These are phyloP conservation scores for Bellardia bayeri DNA, from an alignment of 2,888 invertebrate species.

Conservation along the genomic window DNA sequence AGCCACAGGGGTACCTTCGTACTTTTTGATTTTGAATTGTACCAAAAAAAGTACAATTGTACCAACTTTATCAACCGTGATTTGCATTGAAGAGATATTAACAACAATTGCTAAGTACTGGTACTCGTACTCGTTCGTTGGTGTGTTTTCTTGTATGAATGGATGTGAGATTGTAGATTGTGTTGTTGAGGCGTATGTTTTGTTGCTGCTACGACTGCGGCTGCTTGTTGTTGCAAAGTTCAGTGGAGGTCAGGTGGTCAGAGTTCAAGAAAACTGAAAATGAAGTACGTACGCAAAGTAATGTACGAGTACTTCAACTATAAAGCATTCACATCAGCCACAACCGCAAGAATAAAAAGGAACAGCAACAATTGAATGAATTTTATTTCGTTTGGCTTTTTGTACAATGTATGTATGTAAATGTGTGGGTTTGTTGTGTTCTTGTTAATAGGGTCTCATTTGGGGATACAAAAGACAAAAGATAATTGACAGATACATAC, in stretches of 20 bases:
- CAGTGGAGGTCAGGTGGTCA: slow-evolving; percentile 83
- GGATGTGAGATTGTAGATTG: slow-evolving; percentile 18
- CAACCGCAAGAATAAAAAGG: background rate
- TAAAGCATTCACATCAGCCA: slow-evolving; percentile 50
- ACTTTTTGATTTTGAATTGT: too few species aligned
- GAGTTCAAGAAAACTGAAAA: slow-evolving; percentile 82
- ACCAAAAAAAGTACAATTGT: too few species aligned
- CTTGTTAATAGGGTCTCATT: slow-evolving; percentile 2
- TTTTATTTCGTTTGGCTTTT: slow-evolving; percentile 22
- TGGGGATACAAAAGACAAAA: slow-evolving; percentile 6
- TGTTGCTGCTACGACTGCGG: slow-evolving; percentile 29
- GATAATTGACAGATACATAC: background rate
- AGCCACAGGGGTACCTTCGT: too few species aligned
- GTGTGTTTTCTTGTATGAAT: background rate
- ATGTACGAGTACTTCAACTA: slow-evolving; percentile 52
- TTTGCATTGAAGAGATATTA: slow-evolving; percentile 44
- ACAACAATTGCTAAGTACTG: slow-evolving; percentile 45
- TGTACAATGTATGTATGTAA: background rate
- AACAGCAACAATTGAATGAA: slow-evolving; percentile 3
- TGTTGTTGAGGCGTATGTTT: slow-evolving; percentile 33
- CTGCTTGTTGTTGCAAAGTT: slow-evolving; percentile 66
- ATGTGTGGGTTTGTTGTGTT: background rate
- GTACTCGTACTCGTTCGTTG: background rate
- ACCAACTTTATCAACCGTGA: too few species aligned
- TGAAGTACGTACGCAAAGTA: slow-evolving; percentile 78